Conservation (phyloP, 2,797 vertebrate genomes). For the Denticeps clupeoides region DNA sequence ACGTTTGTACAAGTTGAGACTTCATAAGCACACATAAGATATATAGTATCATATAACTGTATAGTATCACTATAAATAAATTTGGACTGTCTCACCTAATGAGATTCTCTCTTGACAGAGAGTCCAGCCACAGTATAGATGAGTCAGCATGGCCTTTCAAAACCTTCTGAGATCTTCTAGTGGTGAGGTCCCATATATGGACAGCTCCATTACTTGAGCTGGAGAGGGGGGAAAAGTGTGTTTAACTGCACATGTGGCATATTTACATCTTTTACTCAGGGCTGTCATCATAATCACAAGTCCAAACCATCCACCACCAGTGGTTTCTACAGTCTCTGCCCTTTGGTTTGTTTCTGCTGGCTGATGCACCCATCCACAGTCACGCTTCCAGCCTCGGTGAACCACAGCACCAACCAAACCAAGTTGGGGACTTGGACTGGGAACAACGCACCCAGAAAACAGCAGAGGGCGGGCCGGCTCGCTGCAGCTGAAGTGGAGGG, state of each 20-base stretch:
- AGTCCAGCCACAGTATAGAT: slow-evolving; percentile 72
- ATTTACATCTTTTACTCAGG: too few species aligned
- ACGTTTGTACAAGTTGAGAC: slow-evolving; percentile 6
- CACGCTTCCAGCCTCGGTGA: too few species aligned
- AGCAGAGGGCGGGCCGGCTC: slow-evolving; percentile 54
- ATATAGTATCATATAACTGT: too few species aligned
- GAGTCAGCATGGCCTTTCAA: slow-evolving; percentile 72
- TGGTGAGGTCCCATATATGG: slow-evolving; percentile 83
- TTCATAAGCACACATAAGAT: not conserved
- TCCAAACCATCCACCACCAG: too few species aligned
- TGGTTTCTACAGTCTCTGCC: too few species aligned
- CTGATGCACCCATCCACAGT: too few species aligned
- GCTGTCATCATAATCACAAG: too few species aligned
- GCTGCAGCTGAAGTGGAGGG: slow-evolving; percentile 69
- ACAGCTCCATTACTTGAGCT: slow-evolving; percentile 76
- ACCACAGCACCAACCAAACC: not conserved
- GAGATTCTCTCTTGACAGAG: slow-evolving; percentile 49
- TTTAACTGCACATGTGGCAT: too few species aligned
- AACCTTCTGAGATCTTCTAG: slow-evolving; percentile 53
- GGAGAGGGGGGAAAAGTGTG: slow-evolving; percentile 6
- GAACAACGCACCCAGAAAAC: slow-evolving; percentile 78
- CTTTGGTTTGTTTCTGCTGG: too few species aligned
- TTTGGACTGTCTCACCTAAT: slow-evolving; percentile 64
- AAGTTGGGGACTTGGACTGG: not conserved
- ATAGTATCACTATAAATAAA: slow-evolving; percentile 3